Conservation (phyloP, 2,113 vertebrate genomes). For the Sapajus apella region DNA sequence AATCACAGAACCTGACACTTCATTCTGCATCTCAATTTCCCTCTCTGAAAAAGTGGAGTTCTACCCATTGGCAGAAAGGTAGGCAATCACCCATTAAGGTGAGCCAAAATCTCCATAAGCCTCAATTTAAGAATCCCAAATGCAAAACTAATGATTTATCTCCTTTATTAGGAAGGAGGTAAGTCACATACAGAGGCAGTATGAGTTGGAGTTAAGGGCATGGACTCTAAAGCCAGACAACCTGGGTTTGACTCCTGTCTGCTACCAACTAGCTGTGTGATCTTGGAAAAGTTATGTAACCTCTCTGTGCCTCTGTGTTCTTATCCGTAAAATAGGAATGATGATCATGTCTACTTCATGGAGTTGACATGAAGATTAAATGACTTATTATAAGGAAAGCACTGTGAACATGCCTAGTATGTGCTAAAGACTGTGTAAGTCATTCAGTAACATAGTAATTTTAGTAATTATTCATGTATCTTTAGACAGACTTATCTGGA, state of each 20-base stretch:
- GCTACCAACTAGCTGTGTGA: not conserved
- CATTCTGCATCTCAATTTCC: conserved; percentile 6
- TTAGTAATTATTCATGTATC: not conserved
- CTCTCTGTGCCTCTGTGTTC: not conserved
- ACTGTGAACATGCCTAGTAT: not conserved
- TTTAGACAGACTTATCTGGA: not conserved
- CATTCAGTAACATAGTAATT: not conserved
- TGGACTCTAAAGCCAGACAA: not conserved
- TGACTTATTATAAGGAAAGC: not conserved
- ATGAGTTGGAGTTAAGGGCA: not conserved
- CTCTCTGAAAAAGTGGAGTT: conserved; percentile 1
- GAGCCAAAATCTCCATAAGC: not conserved
- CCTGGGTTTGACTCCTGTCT: not conserved
- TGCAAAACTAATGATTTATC: not conserved
- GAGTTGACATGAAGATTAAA: not conserved
- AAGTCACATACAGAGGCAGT: not conserved
- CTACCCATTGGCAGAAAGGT: not conserved
- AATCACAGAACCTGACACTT: not conserved
- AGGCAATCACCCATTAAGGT: not conserved
- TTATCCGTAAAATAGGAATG: not conserved
- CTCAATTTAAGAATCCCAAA: conserved; percentile 22
- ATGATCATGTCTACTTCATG: not conserved
- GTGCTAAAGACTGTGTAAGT: not conserved
- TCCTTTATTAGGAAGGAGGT: not conserved
- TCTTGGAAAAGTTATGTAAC: not conserved